Evolutionary conservation across 92 coral and sea anemone genomes (phyloP), one percentile per base, ranked within the genome.

Genomic region (Chrysogorgia sp.): DNA sequence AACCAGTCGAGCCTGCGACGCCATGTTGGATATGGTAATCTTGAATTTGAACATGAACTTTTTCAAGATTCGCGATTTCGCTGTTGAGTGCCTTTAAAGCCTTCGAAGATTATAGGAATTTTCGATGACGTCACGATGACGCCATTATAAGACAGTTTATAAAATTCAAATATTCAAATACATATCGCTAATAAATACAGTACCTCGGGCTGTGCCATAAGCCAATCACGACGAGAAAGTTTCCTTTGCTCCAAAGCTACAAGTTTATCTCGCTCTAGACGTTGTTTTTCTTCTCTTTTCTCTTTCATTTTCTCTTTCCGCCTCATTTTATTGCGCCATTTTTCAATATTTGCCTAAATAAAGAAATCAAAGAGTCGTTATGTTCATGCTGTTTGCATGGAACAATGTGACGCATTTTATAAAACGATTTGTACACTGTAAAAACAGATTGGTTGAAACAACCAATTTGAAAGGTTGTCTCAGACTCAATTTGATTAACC

Each of bases 301-400:
- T 43, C 59, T 15, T 72, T 72, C 43, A 28, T 21, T 56, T 52
- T 53, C 52, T 72, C 79, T 17, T 59, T 53, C 55, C 55, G 79
- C 28, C 65, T 72, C 79, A 72, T 72, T 56, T 72, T 72, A 41
- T 72, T 72, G n/a, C 79, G 62, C 79, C 79, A 72, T 72, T 72
- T 72, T 37, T 72, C 79, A 29, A 72, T 72, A 43, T 72, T 72
- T 3, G 50, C 79, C 79, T 72, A 35, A 22, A 31, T 7, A 37
- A 7, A 6, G 14, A 47, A 47, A 37, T 15, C 10, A 2, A 47
- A 47, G 2, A 47, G n/a, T n/a, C n/a, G n/a, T n/a, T n/a, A n/a
- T n/a, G n/a, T n/a, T n/a, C n/a, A n/a, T n/a, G n/a, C n/a, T n/a
- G n/a, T n/a, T n/a, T n/a, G n/a, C n/a, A 47, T n/a, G 15, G 15